These are phyloP conservation scores for Melanophora roralis DNA, from an alignment of 2,888 invertebrate species.

Conservation along the genomic window DNA sequence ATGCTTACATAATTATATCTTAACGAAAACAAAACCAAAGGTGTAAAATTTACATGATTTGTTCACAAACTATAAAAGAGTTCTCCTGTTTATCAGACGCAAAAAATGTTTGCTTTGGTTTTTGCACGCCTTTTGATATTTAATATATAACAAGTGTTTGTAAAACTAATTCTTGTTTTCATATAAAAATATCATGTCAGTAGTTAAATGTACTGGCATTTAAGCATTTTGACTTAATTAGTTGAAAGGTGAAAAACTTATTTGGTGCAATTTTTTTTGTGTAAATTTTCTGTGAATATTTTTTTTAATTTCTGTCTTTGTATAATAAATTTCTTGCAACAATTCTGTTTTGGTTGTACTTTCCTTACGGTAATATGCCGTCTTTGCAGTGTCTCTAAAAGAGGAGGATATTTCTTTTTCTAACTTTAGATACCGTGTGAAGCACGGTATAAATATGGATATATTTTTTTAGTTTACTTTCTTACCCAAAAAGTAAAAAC, in stretches of 20 bases:
- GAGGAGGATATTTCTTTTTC: slow-evolving; percentile 16
- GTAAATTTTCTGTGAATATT: background rate
- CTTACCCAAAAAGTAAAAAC: slow-evolving; percentile 1
- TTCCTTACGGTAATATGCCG: slow-evolving; percentile 42
- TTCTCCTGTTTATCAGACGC: background rate
- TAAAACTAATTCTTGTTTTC: background rate
- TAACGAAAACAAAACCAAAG: slow-evolving; percentile 31
- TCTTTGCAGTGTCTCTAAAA: background rate
- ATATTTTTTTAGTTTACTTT: background rate
- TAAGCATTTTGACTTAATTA: slow-evolving; percentile 54
- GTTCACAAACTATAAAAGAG: slow-evolving; percentile 47
- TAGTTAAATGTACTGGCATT: slow-evolving; percentile 53
- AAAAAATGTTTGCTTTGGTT: background rate
- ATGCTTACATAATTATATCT: slow-evolving; percentile 39
- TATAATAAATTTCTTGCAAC: background rate
- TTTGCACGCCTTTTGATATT: background rate
- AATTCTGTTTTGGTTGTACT: background rate
- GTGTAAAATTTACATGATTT: slow-evolving; percentile 56
- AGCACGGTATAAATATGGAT: background rate
- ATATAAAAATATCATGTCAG: slow-evolving; percentile 29
- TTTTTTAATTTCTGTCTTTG: background rate
- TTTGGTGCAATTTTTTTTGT: slow-evolving; percentile 1
- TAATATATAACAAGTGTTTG: slow-evolving; percentile 7
- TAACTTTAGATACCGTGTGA: slow-evolving; percentile 41
- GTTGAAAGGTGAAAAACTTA: slow-evolving; percentile 34